Conservation (phyloP, 1,140 invertebrate genomes). For the Neodiprion pinetum region DNA sequence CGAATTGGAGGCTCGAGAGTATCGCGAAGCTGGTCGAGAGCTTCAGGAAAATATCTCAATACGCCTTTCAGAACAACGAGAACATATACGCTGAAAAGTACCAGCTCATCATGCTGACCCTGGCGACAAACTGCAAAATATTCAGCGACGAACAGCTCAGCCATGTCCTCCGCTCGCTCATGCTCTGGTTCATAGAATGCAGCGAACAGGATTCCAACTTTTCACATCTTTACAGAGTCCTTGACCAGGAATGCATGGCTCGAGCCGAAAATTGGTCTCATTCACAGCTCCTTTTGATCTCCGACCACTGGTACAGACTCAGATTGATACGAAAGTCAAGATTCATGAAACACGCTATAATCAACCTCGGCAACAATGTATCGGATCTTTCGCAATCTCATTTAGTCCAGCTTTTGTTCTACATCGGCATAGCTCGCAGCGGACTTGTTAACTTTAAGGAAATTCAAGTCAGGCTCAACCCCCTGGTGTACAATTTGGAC, state of each 20-base stretch:
- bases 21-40: constrained; percentile 46
- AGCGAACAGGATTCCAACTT: constrained; percentile 52
- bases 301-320: constrained; percentile 60
- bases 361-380: constrained; percentile 54
- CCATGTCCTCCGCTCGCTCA: constrained; percentile 46
- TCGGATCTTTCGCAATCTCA: constrained; percentile 56
- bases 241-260: constrained; percentile 62
- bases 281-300: constrained; percentile 53
- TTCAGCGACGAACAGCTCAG: constrained; percentile 57
- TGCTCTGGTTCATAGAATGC: constrained; percentile 46
- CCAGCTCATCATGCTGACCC: constrained; percentile 51
- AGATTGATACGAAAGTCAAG: constrained; percentile 54
- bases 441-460: constrained; percentile 58
- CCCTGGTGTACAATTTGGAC: constrained; percentile 52
- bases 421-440: constrained; percentile 56
- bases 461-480: constrained; percentile 58
- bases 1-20: constrained; percentile 45
- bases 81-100: constrained; percentile 53
- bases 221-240: constrained; percentile 63
- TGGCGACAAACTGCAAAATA: constrained; percentile 54
- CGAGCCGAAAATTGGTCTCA: constrained; percentile 52
- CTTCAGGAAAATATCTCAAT: constrained; percentile 48
- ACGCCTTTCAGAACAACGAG: constrained; percentile 48
- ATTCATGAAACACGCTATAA: constrained; percentile 55
- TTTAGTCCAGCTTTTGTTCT: constrained; percentile 63